Conservation (phyloP, 2,797 vertebrate species). For the Tiaroga cobitis region DNA sequence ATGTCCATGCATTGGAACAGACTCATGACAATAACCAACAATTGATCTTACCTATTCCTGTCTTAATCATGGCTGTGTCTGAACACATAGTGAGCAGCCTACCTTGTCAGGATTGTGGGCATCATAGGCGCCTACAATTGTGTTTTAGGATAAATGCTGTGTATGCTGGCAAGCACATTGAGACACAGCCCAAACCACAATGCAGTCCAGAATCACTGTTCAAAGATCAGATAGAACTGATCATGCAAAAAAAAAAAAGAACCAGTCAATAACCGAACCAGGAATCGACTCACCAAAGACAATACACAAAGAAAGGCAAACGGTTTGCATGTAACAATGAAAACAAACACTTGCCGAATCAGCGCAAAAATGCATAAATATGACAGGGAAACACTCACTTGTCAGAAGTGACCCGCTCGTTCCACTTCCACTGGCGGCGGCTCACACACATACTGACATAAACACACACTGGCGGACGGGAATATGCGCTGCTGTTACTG, state of each 20-base stretch:
- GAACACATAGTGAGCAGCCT: neutral
- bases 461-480: conserved; percentile 65
- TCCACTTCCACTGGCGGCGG: conserved; percentile 76
- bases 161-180: neutral
- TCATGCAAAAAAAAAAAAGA: neutral
- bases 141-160: neutral
- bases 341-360: neutral
- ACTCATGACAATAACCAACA: neutral
- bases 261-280: neutral
- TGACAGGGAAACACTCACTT: conserved; percentile 71
- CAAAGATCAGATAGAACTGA: conserved; percentile 11
- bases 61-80: neutral
- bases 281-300: conserved; percentile 15
- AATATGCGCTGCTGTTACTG: conserved; percentile 67
- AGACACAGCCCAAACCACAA: neutral
- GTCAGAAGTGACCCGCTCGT: conserved; percentile 76
- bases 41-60: neutral
- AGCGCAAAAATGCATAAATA: neutral
- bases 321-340: neutral
- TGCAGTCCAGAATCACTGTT: neutral
- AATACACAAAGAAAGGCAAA: conserved; percentile 1
- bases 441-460: neutral
- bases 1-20: neutral
- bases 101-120: neutral
- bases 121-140: neutral